These are phyloP conservation scores for Helicoverpa armigera DNA, from an alignment of 1,140 invertebrate species.

Conservation along the genomic window DNA sequence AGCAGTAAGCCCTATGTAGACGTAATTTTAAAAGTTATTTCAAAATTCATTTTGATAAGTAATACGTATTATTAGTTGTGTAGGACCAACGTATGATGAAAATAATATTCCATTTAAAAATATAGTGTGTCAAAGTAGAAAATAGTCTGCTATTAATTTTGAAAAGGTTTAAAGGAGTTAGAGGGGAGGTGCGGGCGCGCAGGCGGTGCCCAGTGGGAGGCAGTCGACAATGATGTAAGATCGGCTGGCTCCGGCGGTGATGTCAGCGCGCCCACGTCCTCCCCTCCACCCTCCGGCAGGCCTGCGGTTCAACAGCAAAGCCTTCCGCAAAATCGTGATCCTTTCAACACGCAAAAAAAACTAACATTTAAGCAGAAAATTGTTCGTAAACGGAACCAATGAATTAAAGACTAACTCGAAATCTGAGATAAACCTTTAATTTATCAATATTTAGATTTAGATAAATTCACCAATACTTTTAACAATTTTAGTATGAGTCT, in stretches of 20 bases:
- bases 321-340: constrained; percentile 44
- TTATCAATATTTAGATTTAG: too few species aligned
- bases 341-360: constrained; percentile 39
- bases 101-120: too few species aligned
- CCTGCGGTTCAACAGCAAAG: constrained; percentile 42
- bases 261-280: constrained; percentile 80
- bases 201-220: constrained; percentile 68
- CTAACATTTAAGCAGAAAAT: not conserved
- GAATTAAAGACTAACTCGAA: too few species aligned
- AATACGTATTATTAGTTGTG: too few species aligned
- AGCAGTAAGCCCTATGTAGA: too few species aligned
- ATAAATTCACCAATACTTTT: not conserved
- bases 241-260: constrained; percentile 79
- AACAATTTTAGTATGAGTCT: not conserved
- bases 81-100: too few species aligned
- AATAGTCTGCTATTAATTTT: constrained; percentile 49
- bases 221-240: constrained; percentile 79
- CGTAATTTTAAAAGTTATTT: too few species aligned
- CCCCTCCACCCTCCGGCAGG: constrained; percentile 66
- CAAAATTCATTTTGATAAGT: too few species aligned
- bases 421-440: too few species aligned
- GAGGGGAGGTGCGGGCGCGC: constrained; percentile 53
- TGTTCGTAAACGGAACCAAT: constrained; percentile 11
- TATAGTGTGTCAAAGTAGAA: too few species aligned
- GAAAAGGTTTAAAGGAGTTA: constrained; percentile 42